Evolutionary conservation across 1,140 invertebrate genomes (phyloP), one percentile per base, ranked within the genome.

Genomic region (Mercenaria mercenaria): DNA sequence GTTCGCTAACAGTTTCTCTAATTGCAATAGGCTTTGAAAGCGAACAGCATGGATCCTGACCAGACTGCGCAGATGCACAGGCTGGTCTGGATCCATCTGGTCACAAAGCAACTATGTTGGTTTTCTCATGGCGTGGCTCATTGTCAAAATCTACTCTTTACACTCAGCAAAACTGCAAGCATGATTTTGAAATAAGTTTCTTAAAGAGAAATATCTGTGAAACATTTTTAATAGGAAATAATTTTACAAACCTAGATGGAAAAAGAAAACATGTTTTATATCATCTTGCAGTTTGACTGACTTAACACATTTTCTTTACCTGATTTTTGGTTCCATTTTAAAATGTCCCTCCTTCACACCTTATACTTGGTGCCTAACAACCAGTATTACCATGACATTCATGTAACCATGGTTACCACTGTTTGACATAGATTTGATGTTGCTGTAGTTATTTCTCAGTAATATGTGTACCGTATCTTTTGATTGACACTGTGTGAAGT

Each of bases 361-460:
- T 88, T 88, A 88, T 88, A 88, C 61, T 41, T 81, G 34, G 86
- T 88, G 86, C 77, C 86, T 88, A 79, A 88, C 86, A 64, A 50
- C 34, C 77, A 56, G 69, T 72, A 47, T 79, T 77, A 13, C 39
- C 32, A 34, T 81, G 79, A 61, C 56, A 81, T 39, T 52, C 56
- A 61, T 61, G 76, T 82, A 34, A 20, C 39, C 26, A 41, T 79
- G 76, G 76, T 56, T 23, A 50, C 32, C 41, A 79, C 37, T 56
- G 43, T 52, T 52, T 56, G 20, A 76, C 41, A 34, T 67, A 67
- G 59, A 82, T 67, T 82, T 82, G 80, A 82, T 82, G 80, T 82
- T 64, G 26, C 80, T 82, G 34, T 82, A 82, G 80, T 37, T 52
- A 56, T 47, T 87, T 87, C 74, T 64, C 43, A 29, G 39, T 86